A percentile compares a stretch with the other conserved stretches of the same genome.
phyloP scores from a whole-genome alignment of 2,888 invertebrate genomes.

The Metallyticus violacea region DNA sequence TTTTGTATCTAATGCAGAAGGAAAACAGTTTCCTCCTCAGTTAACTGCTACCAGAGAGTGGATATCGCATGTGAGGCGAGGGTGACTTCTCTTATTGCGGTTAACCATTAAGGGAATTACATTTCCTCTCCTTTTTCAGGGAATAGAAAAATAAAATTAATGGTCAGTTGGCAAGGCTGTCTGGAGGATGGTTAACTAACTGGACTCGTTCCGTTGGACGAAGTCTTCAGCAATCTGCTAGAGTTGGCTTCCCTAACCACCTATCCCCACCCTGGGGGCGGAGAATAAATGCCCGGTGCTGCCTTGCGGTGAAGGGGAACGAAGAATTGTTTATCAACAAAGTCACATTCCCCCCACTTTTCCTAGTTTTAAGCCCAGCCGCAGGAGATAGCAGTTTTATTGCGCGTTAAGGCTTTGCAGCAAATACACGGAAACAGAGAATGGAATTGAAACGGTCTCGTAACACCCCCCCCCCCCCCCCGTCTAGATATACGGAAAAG shows the following conservation, averaged over 20 bases:
- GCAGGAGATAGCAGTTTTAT: neutral
- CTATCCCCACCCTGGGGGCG: neutral
- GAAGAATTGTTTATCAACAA: neutral
- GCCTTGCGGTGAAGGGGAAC: neutral
- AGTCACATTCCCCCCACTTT: neutral
- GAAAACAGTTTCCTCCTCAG: neutral
- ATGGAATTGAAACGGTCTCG: no score
- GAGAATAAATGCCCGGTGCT: neutral
- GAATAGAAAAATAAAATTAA: slow-evolving; percentile 3
- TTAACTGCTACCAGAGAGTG: slow-evolving; percentile 1
- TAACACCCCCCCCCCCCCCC: no score
- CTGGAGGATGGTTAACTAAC: neutral
- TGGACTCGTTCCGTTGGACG: neutral
- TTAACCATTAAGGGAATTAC: slow-evolving; percentile 7
- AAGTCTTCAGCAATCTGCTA: neutral
- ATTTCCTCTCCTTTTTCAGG: slow-evolving; percentile 1
- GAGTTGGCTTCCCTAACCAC: no score
- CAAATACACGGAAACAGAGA: no score
- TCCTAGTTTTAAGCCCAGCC: neutral
- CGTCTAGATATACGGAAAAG: no score
- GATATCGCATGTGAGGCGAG: no score
- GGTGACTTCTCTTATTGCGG: neutral
- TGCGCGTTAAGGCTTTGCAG: neutral
- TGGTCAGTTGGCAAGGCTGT: neutral
- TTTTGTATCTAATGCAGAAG: no score